Evolutionary conservation across 2,113 vertebrate species (phyloP), one percentile per base, ranked within the genome.

Genomic region (Esox niger): DNA sequence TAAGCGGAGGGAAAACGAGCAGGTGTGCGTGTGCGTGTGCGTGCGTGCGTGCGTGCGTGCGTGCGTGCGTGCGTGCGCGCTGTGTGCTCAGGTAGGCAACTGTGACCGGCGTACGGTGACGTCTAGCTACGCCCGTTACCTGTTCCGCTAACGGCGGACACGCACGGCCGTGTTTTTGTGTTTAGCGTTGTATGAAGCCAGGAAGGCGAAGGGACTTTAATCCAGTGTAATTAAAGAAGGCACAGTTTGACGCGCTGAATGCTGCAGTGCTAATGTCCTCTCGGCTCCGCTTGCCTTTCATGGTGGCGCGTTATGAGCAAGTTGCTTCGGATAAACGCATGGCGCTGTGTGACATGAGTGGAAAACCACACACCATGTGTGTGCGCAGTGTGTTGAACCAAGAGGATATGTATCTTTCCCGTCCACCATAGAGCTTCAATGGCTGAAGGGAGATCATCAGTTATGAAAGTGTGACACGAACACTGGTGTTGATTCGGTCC

Each of bases 391-490:
- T 56, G 38, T 54, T 23, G 11, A 10, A 26, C 52, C 11, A 23
- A 55, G 30, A 66, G 27, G 49, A 56, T 25, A 30, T 20, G 6
- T 4, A 10, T 56, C 54, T n/a, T 23, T 25, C 31, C 26, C 20
- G 6, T 20, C 10, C 10, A n/a, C n/a, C n/a, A n/a, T n/a, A n/a
- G n/a, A n/a, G n/a, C n/a, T n/a, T 66, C 11, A 9, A 10, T 27
- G 56, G 43, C 57, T 38, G 4, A 21, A 8, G 2, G 55, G 20
- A 79, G 64, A 5, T 25, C 21, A 74, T 75, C 30, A 68, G 46
- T 84, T 61, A 66, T 81, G 74, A 31, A 74, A 30, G 52, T 64
- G 64, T 35, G 29, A 35, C 60, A 72, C 65, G 70, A 67, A 38
- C 54, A n/a, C 54, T 64, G 33, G 10, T 32, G 63, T 25, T 32